Base-by-base conservation (phyloP, 2,797 vertebrate genomes). In the Amazona finschi region DNA sequence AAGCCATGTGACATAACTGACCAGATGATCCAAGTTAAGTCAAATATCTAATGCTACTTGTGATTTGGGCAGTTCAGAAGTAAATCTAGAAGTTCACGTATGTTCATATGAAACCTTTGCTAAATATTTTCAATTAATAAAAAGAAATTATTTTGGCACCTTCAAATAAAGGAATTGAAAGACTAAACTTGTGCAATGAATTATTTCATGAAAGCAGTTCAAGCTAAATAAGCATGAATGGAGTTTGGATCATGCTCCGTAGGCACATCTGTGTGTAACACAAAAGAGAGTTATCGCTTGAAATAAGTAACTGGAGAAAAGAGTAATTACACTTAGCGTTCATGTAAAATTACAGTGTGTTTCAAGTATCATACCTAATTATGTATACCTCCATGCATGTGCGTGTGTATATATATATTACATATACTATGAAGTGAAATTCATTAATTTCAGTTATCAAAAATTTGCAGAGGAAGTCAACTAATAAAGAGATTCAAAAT, bases 61-160 rank as follows among this genome's bases (percentile, higher is more conserved):
- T 73, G 47, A 83, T 27, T 66, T 60, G 15, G 83, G 58, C 4
- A 70, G 36, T 41, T 80, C n/a, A 82, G 31, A 76, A 38, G 4
- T 25, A 66, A 90, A 55, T 1, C 6, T 58, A 17, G 6, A 49
- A 7, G 11, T 1, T 78, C 10, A 46, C 0, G 0, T 30, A 55
- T 9, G 9, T 77, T 85, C 31, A 33, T 11, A 64, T 19, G 31
- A 89, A 87, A 71, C 3, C 8, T 49, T 64, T 19, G 58, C 12
- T n/a, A 69, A 58, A 62, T 60, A 60, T 49, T 86, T 90, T 81
- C 22, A 57, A 17, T 47, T 73, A 28, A 60, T 49, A 6, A 49
- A 78, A 52, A 43, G 33, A 12, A 28, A 4, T 0, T 49, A 15
- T 64, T 72, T 82, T 86, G 9, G 3, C 8, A 15, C 60, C 6